Conservation (phyloP, 2,797 vertebrate species). For the Eurystomus glaucurus region DNA sequence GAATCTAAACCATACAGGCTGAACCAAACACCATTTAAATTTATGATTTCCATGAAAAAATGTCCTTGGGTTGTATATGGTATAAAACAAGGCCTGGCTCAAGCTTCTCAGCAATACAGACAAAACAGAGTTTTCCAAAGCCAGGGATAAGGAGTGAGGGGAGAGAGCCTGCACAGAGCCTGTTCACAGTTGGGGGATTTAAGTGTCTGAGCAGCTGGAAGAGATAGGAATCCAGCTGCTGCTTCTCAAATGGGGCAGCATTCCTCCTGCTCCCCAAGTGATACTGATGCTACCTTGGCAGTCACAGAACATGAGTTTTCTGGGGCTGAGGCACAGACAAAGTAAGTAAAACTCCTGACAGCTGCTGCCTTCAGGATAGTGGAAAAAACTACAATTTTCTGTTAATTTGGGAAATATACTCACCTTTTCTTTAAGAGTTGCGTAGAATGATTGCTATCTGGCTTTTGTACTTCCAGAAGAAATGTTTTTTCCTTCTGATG, state of each 20-base stretch:
- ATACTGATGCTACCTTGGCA: neutral
- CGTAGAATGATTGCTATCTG: neutral
- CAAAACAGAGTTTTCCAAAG: neutral
- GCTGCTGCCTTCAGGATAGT: neutral
- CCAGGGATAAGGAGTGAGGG: neutral
- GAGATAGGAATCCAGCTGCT: neutral
- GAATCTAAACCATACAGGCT: neutral
- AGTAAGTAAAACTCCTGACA: neutral
- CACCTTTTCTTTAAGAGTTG: neutral
- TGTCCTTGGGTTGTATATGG: rapidly evolving
- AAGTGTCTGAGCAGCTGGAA: neutral
- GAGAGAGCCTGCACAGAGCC: neutral
- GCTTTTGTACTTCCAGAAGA: neutral
- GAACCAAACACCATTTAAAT: neutral
- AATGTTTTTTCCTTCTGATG: neutral
- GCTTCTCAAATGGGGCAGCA: neutral
- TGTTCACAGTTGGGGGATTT: rapidly evolving
- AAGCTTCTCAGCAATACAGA: neutral
- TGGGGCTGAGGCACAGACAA: neutral
- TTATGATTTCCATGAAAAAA: neutral
- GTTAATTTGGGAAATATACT: neutral
- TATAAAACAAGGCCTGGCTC: neutral
- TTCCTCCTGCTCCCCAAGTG: neutral
- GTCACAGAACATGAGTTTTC: neutral
- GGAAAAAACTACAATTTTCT: neutral